Percentiles rank a stretch among this genome's conserved stretches.
Conservation (phyloP, 2,888 invertebrate genomes). For the Heliconius sara region DNA sequence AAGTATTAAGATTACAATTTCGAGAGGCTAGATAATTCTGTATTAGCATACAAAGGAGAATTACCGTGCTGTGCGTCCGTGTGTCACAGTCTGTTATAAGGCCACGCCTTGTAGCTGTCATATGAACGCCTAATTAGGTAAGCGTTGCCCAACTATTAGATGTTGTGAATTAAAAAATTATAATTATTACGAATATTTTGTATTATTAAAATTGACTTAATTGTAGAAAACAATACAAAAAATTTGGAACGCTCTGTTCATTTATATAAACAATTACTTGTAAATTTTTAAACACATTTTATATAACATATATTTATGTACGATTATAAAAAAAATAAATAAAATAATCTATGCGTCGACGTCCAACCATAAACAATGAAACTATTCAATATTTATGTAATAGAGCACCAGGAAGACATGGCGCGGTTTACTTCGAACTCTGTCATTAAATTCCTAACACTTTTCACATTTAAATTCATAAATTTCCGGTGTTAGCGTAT, state of each 20-base stretch:
- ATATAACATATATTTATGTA: background rate
- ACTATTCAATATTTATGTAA: slow-evolving; percentile 72
- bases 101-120: slow-evolving; percentile 83
- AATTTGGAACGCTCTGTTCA: rapidly evolving
- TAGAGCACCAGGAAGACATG: slow-evolving; percentile 65
- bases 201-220: background rate
- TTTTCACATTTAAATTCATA: slow-evolving; percentile 83
- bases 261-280: background rate
- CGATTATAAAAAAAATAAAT: slow-evolving; percentile 24
- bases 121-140: slow-evolving; percentile 81
- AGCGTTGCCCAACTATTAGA: slow-evolving; percentile 63
- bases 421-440: slow-evolving; percentile 67
- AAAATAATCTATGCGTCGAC: slow-evolving; percentile 59
- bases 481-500: slow-evolving; percentile 80
- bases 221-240: background rate
- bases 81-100: slow-evolving; percentile 73
- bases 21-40: slow-evolving; percentile 82
- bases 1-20: slow-evolving; percentile 82
- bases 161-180: slow-evolving; percentile 31
- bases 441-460: slow-evolving; percentile 82
- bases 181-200: slow-evolving; percentile 21
- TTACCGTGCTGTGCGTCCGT: slow-evolving; percentile 79
- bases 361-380: slow-evolving; percentile 65
- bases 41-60: slow-evolving; percentile 83
- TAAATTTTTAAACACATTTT: background rate